These are phyloP conservation scores for Sigmodon hispidus DNA, from an alignment of 2,113 vertebrate species.

Conservation along the genomic window DNA sequence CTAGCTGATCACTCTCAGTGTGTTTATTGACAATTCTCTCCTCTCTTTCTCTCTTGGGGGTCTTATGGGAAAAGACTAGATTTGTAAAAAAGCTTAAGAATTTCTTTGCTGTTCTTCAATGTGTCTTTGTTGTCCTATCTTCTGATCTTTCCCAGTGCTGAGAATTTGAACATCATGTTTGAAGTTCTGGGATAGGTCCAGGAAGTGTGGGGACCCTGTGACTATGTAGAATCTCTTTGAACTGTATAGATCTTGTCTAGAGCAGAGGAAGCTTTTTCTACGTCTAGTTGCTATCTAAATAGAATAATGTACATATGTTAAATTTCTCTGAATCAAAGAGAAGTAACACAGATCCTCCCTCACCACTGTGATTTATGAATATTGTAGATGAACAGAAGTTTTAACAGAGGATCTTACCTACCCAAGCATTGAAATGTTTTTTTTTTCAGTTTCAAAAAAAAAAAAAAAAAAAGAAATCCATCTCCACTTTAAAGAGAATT, in stretches of 20 bases:
- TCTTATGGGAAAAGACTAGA: background rate
- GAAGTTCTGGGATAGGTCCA: background rate
- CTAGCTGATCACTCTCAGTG: background rate
- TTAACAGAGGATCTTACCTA: background rate
- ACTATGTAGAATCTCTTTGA: background rate
- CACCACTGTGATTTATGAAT: background rate
- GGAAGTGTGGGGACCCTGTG: background rate
- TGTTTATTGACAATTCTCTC: background rate
- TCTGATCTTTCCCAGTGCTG: background rate
- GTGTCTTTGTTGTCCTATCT: background rate
- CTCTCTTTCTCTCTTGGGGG: background rate
- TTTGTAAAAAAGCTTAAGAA: background rate
- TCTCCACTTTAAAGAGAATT: no score
- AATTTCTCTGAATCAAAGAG: background rate
- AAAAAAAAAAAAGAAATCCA: no score
- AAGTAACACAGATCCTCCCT: background rate
- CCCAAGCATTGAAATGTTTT: background rate
- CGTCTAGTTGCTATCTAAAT: background rate
- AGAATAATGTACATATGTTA: background rate
- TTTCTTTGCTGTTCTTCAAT: background rate
- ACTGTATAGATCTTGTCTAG: background rate
- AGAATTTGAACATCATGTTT: background rate
- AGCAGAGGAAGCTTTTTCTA: background rate
- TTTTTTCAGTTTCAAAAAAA: constrained; percentile 24
- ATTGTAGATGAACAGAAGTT: background rate